A percentile compares a stretch with the other conserved stretches of the same genome.
phyloP scores from a whole-genome alignment of 2,113 vertebrate genomes.

The Boleophthalmus pectinirostris region DNA sequence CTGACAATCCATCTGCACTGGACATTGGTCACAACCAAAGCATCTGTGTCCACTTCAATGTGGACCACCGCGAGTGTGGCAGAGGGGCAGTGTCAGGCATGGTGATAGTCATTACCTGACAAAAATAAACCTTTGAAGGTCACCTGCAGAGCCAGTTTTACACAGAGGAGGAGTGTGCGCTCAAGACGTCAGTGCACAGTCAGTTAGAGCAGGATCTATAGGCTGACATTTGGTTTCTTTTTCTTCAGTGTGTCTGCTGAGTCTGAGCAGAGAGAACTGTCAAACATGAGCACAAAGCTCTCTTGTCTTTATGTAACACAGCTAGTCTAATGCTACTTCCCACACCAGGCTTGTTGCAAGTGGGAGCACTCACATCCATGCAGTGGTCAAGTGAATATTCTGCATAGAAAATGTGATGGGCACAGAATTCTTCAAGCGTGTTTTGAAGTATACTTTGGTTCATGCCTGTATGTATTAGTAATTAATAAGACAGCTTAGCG shows the following conservation, averaged over 20 bases:
- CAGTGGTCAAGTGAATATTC: constrained; percentile 31
- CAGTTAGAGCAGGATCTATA: constrained; percentile 42
- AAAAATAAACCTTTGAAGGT: constrained; percentile 64
- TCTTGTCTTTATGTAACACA: constrained; percentile 50
- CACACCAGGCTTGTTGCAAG: constrained; percentile 36
- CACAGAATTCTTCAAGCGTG: background rate
- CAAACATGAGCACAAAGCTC: constrained; percentile 23
- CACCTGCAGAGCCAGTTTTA: constrained; percentile 48
- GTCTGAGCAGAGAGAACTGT: constrained; percentile 24
- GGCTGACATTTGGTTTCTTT: constrained; percentile 30
- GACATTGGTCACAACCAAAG: constrained; percentile 39
- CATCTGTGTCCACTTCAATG: constrained; percentile 26
- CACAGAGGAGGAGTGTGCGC: constrained; percentile 26
- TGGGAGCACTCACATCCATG: constrained; percentile 27
- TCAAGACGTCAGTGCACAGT: constrained; percentile 30
- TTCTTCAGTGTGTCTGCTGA: constrained; percentile 14
- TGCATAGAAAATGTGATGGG: constrained; percentile 14
- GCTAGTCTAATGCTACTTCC: constrained; percentile 42
- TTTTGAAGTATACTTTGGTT: background rate
- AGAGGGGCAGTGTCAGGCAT: constrained; percentile 41
- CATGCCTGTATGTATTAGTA: too few species aligned
- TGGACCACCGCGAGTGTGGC: constrained; percentile 17
- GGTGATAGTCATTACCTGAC: constrained; percentile 63
- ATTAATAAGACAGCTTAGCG: too few species aligned
- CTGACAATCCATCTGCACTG: constrained; percentile 50